A percentile compares a stretch with the other conserved stretches of the same genome.
Conservation (phyloP, 2,888 invertebrate species). For the Sarcophaga rosellei region DNA sequence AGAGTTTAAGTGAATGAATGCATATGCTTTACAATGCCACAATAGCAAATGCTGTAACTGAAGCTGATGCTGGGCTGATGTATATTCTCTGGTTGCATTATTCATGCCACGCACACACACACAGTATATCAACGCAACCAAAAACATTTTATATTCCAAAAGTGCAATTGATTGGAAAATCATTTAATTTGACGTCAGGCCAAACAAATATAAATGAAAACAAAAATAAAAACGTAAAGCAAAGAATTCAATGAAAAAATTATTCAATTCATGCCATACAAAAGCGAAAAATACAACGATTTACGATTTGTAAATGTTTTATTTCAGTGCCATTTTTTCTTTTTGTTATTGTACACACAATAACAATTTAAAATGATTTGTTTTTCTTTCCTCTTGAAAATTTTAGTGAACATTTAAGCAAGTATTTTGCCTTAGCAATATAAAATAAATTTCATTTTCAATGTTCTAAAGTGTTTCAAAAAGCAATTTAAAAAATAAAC, state of each 20-base stretch:
- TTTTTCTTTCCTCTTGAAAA: neutral
- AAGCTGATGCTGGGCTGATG: neutral
- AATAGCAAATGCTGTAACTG: conserved; percentile 7
- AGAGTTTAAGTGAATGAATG: neutral
- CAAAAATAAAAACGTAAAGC: neutral
- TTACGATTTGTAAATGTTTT: neutral
- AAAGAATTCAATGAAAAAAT: neutral
- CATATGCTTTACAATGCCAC: conserved; percentile 32
- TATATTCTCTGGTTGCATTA: conserved; percentile 4
- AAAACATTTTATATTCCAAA: conserved; percentile 51
- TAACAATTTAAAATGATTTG: neutral
- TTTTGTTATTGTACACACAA: neutral
- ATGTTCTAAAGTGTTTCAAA: neutral
- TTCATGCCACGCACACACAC: conserved; percentile 37
- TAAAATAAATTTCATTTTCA: neutral
- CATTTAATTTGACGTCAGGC: conserved; percentile 70
- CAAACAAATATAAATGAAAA: neutral
- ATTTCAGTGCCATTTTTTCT: neutral
- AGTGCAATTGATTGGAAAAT: conserved; percentile 75
- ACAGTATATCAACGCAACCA: conserved; percentile 42
- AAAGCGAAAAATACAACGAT: neutral
- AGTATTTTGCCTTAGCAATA: neutral
- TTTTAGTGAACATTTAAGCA: neutral
- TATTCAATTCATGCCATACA: neutral
- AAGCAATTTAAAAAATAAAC: neutral